Evolutionary conservation across 35 echinoderm and acorn worm species (phyloP), one percentile per base, ranked within the genome.

Genomic region (Stichopus chloronotus): DNA sequence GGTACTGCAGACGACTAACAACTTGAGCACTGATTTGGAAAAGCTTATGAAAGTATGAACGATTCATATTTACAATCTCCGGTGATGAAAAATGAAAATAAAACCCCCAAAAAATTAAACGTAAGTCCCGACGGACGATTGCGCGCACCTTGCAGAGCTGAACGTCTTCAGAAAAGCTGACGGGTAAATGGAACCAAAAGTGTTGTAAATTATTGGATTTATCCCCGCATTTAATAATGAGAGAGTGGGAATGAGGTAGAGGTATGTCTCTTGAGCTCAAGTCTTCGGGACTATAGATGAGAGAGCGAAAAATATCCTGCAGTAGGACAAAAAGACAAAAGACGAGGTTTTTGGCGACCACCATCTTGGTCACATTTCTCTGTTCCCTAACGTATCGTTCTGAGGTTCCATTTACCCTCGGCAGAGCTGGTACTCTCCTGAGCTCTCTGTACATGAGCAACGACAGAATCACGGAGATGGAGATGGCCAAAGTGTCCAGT

Each of bases 141-240:
- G 25, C 25, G 5, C 22, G 12, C 25, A 81, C 24, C 8, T 14
- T 7, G 52, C 25, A 78, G n/a, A 8, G 17, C 11, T 11, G 21
- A 78, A 78, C 12, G 6, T 81, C 9, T 81, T 81, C 24, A 81
- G 7, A 81, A 81, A 81, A 7, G 78, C 22, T 43, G 24, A 5
- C 7, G 25, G 78, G 52, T 81, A 81, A 81, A 81, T 7, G 22
- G 78, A 81, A 25, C 78, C 24, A 81, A 81, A 81, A 43, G 16
- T 7, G 52, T 81, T 81, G 78, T 81, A 81, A 81, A 81, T 81
- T 1, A 81, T 81, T 21, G 78, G 78, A 81, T 52, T 81, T 53
- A 19, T 19, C 6, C 68, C 16, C 6, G 68, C 16, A 72, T 72
- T 72, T 72, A 72, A 72, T 20, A 72, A 72, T 6, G 68, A n/a